Evolutionary conservation across 2,888 invertebrate species (phyloP).

Genomic region (Dorcus parallelipipedus): DNA sequence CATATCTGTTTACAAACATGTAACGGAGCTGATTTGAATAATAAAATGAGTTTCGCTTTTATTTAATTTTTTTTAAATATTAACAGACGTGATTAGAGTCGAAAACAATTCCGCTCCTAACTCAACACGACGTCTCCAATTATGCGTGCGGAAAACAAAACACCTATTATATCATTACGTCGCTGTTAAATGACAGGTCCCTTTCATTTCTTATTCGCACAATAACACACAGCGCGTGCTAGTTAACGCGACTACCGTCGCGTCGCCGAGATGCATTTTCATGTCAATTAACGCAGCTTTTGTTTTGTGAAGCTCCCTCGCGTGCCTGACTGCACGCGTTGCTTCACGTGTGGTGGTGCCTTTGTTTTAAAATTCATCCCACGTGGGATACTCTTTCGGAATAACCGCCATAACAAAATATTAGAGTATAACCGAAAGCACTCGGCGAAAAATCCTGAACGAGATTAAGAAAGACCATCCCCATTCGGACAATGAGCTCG

Average conservation of each 20-base stretch:
- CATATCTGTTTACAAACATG: constrained; percentile 21
- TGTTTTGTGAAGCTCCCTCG: constrained; percentile 16
- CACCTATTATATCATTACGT: constrained; percentile 30
- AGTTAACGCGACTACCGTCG: constrained; percentile 29
- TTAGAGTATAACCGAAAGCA: no score
- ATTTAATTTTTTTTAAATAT: no score
- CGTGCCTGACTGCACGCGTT: constrained; percentile 22
- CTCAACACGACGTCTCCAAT: constrained; percentile 28
- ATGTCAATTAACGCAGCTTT: constrained; percentile 28
- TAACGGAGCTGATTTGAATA: no score
- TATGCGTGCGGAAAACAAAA: constrained; percentile 25
- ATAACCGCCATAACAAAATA: no score
- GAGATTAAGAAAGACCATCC: no score
- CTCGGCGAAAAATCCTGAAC: no score
- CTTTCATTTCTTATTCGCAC: constrained; percentile 26
- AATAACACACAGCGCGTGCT: constrained; percentile 27
- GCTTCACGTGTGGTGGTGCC: constrained; percentile 15
- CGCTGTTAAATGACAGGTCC: constrained; percentile 11
- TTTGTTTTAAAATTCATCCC: constrained; percentile 15
- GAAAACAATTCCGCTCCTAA: constrained; percentile 13
- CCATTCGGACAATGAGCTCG: no score
- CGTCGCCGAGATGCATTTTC: constrained; percentile 22
- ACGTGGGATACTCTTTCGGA: no score
- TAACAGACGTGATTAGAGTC: no score
- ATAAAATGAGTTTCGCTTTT: no score